phyloP scores from a whole-genome alignment of 2,113 vertebrate species.

The Entomyzon cyanotis region DNA sequence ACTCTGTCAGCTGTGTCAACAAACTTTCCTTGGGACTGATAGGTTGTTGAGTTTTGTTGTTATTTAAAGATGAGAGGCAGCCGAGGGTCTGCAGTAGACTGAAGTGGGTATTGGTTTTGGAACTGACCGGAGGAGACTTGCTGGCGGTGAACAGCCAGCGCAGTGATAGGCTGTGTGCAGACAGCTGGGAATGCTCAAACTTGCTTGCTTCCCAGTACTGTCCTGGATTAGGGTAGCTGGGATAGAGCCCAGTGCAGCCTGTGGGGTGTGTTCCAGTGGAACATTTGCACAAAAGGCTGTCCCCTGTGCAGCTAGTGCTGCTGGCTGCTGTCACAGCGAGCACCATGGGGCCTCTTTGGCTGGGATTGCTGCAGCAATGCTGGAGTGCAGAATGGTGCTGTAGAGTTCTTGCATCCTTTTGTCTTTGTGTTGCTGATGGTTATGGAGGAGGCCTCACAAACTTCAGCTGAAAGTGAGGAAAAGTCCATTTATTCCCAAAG shows the following conservation, averaged over 20 bases:
- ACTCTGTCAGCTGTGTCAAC: not conserved
- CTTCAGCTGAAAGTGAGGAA: not conserved
- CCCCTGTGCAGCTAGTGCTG: not conserved
- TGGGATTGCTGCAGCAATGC: not conserved
- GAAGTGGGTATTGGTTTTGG: not conserved
- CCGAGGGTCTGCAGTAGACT: not conserved
- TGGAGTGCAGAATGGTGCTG: not conserved
- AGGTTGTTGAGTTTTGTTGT: not conserved
- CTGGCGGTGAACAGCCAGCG: not conserved
- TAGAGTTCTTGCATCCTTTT: not conserved
- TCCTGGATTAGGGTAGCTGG: not conserved
- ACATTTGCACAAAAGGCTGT: not conserved
- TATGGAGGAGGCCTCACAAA: not conserved
- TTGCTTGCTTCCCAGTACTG: not conserved
- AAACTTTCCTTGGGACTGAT: not conserved
- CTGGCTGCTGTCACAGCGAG: rapidly evolving
- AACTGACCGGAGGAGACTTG: not conserved
- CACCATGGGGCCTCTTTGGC: not conserved
- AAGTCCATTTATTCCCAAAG: not conserved
- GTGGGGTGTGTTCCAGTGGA: not conserved
- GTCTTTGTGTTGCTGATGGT: not conserved
- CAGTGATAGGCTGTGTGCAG: not conserved
- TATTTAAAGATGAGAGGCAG: not conserved
- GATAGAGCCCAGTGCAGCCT: not conserved
- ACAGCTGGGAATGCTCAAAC: not conserved